Evolutionary conservation across 2,113 vertebrate genomes (phyloP).

Genomic region (Plecotus auritus): DNA sequence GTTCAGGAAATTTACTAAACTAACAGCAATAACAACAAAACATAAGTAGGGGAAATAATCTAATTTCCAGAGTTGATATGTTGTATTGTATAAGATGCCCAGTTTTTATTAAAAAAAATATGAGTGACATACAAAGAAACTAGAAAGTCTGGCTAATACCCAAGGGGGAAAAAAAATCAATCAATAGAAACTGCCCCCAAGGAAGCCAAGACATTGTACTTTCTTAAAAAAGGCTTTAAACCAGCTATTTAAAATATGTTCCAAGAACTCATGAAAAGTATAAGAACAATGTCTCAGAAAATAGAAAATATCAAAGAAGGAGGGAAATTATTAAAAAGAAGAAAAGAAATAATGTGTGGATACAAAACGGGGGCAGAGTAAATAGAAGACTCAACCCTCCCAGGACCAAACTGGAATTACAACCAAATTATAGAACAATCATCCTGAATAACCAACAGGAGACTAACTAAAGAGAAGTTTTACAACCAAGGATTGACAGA

Average conservation of each 20-base stretch:
- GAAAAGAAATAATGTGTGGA: not conserved
- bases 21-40: not conserved
- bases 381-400: not conserved
- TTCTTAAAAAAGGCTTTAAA: not conserved
- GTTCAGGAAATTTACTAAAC: not conserved
- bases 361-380: not conserved
- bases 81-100: not conserved
- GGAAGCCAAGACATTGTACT: not conserved
- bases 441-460: not conserved
- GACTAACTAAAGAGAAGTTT: not conserved
- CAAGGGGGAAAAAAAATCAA: not conserved
- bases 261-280: not conserved
- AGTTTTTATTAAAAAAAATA: not conserved
- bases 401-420: not conserved
- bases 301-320: not conserved
- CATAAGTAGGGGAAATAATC: not conserved
- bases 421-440: not conserved
- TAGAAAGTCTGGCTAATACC: not conserved
- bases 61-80: not conserved
- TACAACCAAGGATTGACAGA: not conserved
- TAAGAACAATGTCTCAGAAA: not conserved
- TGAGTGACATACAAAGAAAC: not conserved
- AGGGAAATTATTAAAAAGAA: not conserved
- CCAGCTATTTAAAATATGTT: not conserved
- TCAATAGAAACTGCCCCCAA: rapidly evolving